Base-by-base conservation (phyloP, 1,140 invertebrate species). In the Drosophila oshimai region DNA sequence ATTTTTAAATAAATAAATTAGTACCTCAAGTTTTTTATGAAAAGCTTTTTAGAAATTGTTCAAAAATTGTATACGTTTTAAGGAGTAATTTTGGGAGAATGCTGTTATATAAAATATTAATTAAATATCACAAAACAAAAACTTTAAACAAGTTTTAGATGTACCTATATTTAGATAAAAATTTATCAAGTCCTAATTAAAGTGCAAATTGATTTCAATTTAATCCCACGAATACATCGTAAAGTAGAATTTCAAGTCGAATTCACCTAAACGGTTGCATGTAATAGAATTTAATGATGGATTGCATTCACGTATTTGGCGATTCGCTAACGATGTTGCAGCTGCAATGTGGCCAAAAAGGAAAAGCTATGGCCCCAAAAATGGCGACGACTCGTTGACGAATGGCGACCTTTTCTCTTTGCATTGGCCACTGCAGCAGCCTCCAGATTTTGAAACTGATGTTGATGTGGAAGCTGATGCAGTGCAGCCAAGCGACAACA, bases 281-380 rank as follows among this genome's bases (percentile, higher is more conserved):
- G 42, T 28, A 24, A 80, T 79, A 46, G 47, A 74, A 54, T 79
- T 80, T 80, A 79, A 79, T 79, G 76, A 79, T 58, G 46, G 53
- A 79, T 54, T 74, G 62, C 50, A 46, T 50, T 46, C 22, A 34
- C 73, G 17, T 72, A 76, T 80, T 77, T 61, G 77, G 77, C 26
- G 60, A 31, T 28, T 29, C 15, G 39, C 68, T 83, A 78, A 78
- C 80, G 75, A 84, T 47, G 67, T 51, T 62, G 73, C 60, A 77
- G 73, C 60, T 51, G 50, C 68, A 41, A 22, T 10, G 22, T 31
- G 15, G 46, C 39, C 4, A 9, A 42, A 55, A 31, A 17, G 29
- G 45, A 54, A 50, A 45, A 20, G 12, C 18, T 2, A 20, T 26
- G 7, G 17, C 22, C 22, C 64, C 61, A 64, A 83, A 83, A 83